Conservation (phyloP, 2,888 invertebrate genomes). For the Chrysopilus asiliformis region DNA sequence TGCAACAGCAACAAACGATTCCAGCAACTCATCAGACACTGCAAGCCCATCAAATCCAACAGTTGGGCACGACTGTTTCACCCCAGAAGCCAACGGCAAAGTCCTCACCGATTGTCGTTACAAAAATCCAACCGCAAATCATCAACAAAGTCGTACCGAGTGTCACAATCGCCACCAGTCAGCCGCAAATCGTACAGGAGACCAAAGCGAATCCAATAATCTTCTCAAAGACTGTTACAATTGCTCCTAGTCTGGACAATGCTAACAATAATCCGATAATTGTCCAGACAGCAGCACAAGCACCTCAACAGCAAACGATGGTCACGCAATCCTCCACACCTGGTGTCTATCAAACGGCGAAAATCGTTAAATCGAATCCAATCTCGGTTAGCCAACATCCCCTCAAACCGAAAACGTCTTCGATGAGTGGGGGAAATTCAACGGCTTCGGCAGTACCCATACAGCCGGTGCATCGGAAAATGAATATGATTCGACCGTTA, state of each 20-base stretch:
- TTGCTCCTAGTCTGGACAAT: no score
- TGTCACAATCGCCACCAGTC: constrained; percentile 1
- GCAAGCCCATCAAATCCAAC: no score
- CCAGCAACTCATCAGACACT: no score
- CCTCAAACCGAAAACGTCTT: constrained; percentile 10
- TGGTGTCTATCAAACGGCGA: constrained; percentile 3
- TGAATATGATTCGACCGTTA: constrained; percentile 13
- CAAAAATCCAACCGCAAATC: constrained; percentile 16
- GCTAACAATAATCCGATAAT: constrained; percentile 5
- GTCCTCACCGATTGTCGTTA: constrained; percentile 17
- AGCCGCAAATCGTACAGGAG: constrained; percentile 7
- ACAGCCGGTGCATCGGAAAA: constrained; percentile 14
- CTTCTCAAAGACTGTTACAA: constrained; percentile 9
- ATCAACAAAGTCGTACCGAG: constrained; percentile 10
- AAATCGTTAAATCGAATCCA: constrained; percentile 9
- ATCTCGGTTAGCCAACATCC: constrained; percentile 6
- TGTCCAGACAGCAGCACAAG: constrained; percentile 5
- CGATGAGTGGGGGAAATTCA: not conserved
- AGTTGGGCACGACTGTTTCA: constrained; percentile 18
- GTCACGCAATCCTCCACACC: no score
- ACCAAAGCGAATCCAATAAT: constrained; percentile 4
- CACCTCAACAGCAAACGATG: no score
- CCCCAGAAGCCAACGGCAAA: constrained; percentile 14
- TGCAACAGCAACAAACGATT: no score
- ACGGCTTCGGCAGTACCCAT: constrained; percentile 7